Evolutionary conservation across 2,113 vertebrate species (phyloP).

Genomic region (Sterna hirundo): DNA sequence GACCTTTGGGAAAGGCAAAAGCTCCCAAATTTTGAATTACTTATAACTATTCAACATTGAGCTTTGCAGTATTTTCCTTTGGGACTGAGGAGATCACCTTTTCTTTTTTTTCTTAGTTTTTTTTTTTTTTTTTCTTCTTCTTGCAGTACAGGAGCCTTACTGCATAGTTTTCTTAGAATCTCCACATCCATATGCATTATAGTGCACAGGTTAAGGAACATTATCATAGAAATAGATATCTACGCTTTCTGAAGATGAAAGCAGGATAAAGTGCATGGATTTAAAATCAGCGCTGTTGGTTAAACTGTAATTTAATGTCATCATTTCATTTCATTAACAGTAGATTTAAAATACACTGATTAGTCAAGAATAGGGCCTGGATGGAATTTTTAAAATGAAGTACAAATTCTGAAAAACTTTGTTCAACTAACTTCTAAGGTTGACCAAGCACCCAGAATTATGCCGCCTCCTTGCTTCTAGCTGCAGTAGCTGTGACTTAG

Average conservation of each 20-base stretch:
- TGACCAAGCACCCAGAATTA: neutral
- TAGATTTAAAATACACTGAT: neutral
- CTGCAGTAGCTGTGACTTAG: neutral
- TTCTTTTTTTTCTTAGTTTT: too few relatives aligned
- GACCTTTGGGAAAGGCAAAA: neutral
- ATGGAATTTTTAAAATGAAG: neutral
- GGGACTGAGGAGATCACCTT: neutral
- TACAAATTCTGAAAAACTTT: neutral
- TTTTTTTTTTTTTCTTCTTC: fast-evolving
- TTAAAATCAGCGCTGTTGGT: neutral
- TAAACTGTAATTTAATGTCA: neutral
- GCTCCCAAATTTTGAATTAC: neutral
- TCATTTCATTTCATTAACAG: neutral
- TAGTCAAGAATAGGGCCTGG: neutral
- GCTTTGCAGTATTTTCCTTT: neutral
- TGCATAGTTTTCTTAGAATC: neutral
- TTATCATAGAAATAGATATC: neutral
- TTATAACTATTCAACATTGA: neutral
- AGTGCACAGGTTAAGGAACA: neutral
- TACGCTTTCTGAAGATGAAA: neutral
- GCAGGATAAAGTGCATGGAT: neutral
- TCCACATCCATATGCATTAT: neutral
- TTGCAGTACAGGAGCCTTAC: neutral
- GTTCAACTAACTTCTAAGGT: neutral
- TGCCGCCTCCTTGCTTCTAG: neutral